Base-by-base conservation (phyloP, 2,797 vertebrate genomes). In the Myripristis murdjan region DNA sequence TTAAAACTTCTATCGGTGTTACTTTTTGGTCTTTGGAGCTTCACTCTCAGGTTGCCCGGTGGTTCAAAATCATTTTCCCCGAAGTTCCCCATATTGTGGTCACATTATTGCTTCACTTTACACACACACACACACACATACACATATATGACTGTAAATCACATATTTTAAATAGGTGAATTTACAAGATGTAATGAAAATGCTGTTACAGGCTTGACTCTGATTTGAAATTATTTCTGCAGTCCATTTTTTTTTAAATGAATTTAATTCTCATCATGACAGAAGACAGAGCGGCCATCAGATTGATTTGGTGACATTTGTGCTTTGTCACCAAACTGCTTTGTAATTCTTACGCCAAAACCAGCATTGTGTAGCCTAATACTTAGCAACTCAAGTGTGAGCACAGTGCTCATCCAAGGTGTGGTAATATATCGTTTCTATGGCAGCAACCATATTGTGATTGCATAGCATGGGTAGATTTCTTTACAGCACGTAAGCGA, bases 1-100 rank as follows among this genome's bases (percentile, higher is more conserved):
- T 83, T 79, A 81, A 80, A 89, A 75, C 58, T 41, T 52, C 28
- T 56, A 57, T 80, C 64, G 58, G 74, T 75, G 67, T 82, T 69
- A 22, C 11, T 33, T 20, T 6, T 35, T 49, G 26, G 28, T 47
- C 18, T 33, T 2, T 37, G 44, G 52, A 66, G 44, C 57, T 66
- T 55, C 39, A 55, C 18, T 60, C 10, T 46, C 20, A 28, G 7
- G 16, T 46, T 60, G 39, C 6, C 14, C 16, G 15, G 14, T 14
- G 14, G 33, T 72, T 80, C 47, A 59, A 71, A 62, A 71, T 58
- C 59, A 14, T n/a, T 60, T 65, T 39, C 37, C 43, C 33, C 44
- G 51, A 22, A 63, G 39, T 31, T 10, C 73, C 28, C 73, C 37
- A 48, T 35, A 14, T 69, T 66, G 72, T 60, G 62, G 16, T 11